phyloP scores from a whole-genome alignment of 2,888 invertebrate genomes.

The Saturnia pavonia region DNA sequence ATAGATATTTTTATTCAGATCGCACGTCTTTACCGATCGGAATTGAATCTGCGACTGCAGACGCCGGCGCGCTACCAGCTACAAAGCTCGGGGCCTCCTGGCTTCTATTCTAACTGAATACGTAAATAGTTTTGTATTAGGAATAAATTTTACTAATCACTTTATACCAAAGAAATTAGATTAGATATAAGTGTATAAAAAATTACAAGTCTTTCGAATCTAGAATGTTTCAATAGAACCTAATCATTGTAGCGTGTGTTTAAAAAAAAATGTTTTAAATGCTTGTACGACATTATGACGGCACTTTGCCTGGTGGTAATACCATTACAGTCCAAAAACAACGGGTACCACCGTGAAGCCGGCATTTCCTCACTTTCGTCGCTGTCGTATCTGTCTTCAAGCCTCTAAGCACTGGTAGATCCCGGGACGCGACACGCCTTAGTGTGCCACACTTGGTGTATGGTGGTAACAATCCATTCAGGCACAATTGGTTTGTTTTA shows the following conservation, averaged over 20 bases:
- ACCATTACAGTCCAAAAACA: no score
- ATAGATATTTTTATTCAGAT: slow-evolving; percentile 22
- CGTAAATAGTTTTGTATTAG: background rate
- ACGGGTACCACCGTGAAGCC: no score
- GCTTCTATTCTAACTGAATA: background rate
- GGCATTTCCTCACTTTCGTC: no score
- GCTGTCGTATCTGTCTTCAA: no score
- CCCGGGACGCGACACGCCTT: no score
- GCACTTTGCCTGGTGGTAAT: no score
- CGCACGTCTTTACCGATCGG: slow-evolving; percentile 10
- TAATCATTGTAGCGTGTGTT: background rate
- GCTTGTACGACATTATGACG: no score
- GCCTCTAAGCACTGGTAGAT: no score
- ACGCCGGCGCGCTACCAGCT: slow-evolving; percentile 1
- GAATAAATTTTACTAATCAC: background rate
- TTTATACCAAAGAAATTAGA: background rate
- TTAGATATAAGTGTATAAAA: background rate
- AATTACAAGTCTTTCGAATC: background rate
- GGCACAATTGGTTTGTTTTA: no score
- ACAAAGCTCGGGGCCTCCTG: slow-evolving; percentile 5
- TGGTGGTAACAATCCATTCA: no score
- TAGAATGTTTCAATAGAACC: background rate
- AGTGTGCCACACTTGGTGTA: no score
- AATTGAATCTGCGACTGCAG: slow-evolving; percentile 14
- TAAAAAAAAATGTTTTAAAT: no score